Percentiles rank a stretch among this genome's conserved stretches.
Conservation (phyloP, 2,888 invertebrate species). For the Harpagoxenus sublaevis region DNA sequence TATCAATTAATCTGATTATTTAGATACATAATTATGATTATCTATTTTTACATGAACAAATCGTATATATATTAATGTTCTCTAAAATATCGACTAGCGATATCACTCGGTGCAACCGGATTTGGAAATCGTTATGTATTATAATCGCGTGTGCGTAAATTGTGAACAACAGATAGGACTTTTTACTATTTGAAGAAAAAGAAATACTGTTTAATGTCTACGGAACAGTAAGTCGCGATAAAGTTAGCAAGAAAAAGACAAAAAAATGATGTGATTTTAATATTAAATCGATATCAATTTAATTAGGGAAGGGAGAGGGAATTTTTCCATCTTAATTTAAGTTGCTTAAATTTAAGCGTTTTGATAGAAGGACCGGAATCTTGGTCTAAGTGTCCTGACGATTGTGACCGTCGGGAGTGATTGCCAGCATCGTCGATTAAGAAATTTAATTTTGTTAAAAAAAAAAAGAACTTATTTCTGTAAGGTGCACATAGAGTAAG, state of each 20-base stretch:
- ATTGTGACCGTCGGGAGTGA: too few species aligned
- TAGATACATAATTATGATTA: not conserved
- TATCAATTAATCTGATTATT: constrained; percentile 23
- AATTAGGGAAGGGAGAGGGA: too few species aligned
- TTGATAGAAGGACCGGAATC: too few species aligned
- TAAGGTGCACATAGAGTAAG: constrained; percentile 47
- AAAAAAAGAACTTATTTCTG: constrained; percentile 25
- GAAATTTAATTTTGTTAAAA: too few species aligned
- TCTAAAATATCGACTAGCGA: constrained; percentile 21
- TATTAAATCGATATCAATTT: too few species aligned
- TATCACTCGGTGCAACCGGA: not conserved
- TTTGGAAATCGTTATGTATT: constrained; percentile 15
- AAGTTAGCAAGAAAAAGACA: constrained; percentile 11
- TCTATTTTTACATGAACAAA: constrained; percentile 30
- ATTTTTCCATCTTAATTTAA: too few species aligned
- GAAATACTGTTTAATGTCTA: not conserved
- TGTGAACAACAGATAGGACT: not conserved
- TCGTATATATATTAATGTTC: not conserved
- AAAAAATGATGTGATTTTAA: too few species aligned
- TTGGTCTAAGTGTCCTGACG: too few species aligned
- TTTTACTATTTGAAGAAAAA: constrained; percentile 8
- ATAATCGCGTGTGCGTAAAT: not conserved
- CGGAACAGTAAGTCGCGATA: constrained; percentile 5
- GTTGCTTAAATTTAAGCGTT: too few species aligned
- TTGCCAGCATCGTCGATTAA: too few species aligned